Percentiles rank a stretch among this genome's conserved stretches.
These are phyloP conservation scores for Chelonoidis abingdonii DNA, from an alignment of 2,113 vertebrate genomes.

Conservation along the genomic window DNA sequence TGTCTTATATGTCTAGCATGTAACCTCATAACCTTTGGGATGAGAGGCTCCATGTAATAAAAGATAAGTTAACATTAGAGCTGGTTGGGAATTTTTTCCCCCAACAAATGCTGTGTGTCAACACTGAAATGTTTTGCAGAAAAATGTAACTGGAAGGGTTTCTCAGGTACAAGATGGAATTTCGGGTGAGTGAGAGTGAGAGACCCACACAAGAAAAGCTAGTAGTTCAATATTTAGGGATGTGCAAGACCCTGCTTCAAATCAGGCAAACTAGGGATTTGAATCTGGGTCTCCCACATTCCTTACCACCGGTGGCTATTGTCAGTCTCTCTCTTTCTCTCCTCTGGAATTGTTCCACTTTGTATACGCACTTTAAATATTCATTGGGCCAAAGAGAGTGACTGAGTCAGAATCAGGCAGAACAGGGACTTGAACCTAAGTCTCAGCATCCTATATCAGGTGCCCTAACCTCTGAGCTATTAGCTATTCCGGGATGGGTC, in stretches of 20 bases:
- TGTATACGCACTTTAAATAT: neutral
- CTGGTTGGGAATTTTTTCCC: neutral
- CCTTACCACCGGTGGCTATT: neutral
- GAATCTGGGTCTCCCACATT: neutral
- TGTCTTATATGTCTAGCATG: fast-evolving
- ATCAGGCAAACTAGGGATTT: neutral
- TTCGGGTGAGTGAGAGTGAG: neutral
- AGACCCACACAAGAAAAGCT: neutral
- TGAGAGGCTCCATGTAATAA: neutral
- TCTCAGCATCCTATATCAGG: neutral
- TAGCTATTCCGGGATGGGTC: neutral
- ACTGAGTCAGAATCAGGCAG: neutral
- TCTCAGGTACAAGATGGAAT: neutral
- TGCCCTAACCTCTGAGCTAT: neutral
- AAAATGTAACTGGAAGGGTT: neutral
- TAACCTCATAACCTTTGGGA: neutral
- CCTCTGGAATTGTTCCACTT: neutral
- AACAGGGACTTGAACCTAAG: neutral
- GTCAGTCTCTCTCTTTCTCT: neutral
- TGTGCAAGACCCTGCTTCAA: neutral
- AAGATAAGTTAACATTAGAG: neutral
- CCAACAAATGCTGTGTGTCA: neutral
- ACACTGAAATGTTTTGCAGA: neutral
- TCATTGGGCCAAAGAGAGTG: neutral
- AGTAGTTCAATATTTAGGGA: neutral